phyloP scores from a whole-genome alignment of 1,140 invertebrate genomes.

The Paramacrobiotus metropolitanus region DNA sequence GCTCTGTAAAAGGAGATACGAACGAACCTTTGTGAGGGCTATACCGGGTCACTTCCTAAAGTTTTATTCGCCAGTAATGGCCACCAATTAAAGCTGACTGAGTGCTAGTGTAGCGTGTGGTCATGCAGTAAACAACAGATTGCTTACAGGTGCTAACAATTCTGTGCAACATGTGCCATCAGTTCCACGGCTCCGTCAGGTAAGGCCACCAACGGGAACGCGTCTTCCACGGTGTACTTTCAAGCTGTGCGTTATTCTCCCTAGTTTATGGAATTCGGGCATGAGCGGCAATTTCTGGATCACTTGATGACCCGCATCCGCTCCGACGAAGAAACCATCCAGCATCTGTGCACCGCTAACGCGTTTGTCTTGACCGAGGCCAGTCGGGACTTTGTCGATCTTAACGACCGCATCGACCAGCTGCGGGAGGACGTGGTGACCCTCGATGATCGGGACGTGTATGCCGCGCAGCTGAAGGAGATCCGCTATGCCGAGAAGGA shows the following conservation, averaged over 20 bases:
- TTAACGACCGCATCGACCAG: background rate
- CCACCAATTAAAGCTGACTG: too few species aligned
- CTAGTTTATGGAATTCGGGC: background rate
- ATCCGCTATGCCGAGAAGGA: background rate
- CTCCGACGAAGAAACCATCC: background rate
- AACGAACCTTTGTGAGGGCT: too few species aligned
- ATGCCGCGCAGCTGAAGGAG: background rate
- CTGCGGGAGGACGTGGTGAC: background rate
- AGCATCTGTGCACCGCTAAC: background rate
- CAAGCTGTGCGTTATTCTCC: background rate
- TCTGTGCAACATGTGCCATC: too few species aligned
- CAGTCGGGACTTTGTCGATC: background rate
- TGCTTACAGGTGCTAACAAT: too few species aligned
- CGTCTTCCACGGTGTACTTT: background rate
- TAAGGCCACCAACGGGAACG: background rate
- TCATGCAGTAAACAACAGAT: too few species aligned
- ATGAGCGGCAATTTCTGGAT: background rate
- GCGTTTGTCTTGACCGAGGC: background rate
- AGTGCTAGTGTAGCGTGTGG: too few species aligned
- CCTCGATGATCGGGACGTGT: background rate
- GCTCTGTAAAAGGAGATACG: too few species aligned
- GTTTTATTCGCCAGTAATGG: too few species aligned
- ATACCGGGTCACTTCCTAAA: too few species aligned
- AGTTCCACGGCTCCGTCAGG: background rate
- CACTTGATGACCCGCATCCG: background rate